Conservation (phyloP, 2,888 invertebrate species). For the Tinea pellionella region DNA sequence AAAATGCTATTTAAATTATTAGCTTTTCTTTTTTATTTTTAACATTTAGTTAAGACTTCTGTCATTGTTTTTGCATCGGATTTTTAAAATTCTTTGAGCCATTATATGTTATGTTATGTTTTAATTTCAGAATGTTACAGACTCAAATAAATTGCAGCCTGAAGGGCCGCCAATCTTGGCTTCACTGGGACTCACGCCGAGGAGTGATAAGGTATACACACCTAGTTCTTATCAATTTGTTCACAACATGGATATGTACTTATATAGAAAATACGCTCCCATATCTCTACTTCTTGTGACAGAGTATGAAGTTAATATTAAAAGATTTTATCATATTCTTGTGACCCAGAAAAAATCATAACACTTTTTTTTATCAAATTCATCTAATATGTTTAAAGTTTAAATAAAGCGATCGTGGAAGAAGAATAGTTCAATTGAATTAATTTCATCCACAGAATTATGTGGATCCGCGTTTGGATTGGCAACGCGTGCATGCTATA, state of each 20-base stretch:
- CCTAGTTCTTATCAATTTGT: slow-evolving; percentile 8
- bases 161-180: slow-evolving; percentile 66
- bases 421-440: slow-evolving; percentile 54
- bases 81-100: too few relatives aligned
- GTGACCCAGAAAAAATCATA: not conserved
- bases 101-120: not conserved
- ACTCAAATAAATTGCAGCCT: slow-evolving; percentile 47
- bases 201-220: slow-evolving; percentile 61
- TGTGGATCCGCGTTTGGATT: slow-evolving; percentile 64
- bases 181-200: slow-evolving; percentile 62
- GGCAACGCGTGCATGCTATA: slow-evolving; percentile 61
- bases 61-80: too few relatives aligned
- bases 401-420: not conserved
- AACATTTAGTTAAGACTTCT: too few relatives aligned
- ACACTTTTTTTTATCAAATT: not conserved
- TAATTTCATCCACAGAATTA: slow-evolving; percentile 63
- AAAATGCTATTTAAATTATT: too few relatives aligned
- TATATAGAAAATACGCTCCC: not conserved
- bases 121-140: slow-evolving; percentile 42
- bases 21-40: too few relatives aligned
- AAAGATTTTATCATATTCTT: not conserved
- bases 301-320: slow-evolving; percentile 1
- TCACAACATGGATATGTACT: not conserved
- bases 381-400: not conserved
- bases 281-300: not conserved